Conservation (phyloP, 2,888 invertebrate species). For the Parapristionchus giblindavisi region DNA sequence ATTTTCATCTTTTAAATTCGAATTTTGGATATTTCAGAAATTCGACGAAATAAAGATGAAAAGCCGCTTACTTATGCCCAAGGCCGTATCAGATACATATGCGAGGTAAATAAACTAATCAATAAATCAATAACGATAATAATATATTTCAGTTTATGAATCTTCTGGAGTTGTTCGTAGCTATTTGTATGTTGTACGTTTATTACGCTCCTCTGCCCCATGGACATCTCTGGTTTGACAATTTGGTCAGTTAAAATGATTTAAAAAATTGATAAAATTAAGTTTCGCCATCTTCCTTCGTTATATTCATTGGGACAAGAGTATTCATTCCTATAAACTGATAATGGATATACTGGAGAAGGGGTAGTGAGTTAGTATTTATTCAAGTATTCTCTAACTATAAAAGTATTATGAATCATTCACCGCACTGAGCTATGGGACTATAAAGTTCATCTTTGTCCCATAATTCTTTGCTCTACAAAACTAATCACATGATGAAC, state of each 20-base stretch:
- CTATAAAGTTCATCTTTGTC: not conserved
- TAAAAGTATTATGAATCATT: not conserved
- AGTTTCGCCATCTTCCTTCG: constrained; percentile 18
- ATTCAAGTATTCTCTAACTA: not conserved
- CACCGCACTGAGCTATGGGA: not conserved
- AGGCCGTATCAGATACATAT: no score
- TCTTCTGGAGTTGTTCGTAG: constrained; percentile 20
- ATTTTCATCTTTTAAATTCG: not conserved
- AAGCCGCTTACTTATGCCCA: no score
- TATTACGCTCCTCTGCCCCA: not conserved
- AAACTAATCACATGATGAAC: no score
- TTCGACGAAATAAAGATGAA: no score
- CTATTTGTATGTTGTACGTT: not conserved
- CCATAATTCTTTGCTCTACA: not conserved
- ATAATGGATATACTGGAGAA: not conserved
- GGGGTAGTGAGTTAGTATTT: not conserved
- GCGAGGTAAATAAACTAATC: no score
- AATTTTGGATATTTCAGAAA: no score
- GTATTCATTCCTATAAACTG: constrained; percentile 11
- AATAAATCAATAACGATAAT: no score
- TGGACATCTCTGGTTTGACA: constrained; percentile 2
- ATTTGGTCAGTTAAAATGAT: no score
- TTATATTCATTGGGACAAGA: constrained; percentile 32
- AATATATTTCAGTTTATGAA: constrained; percentile 1
- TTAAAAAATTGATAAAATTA: no score